Evolutionary conservation across 2,113 vertebrate genomes (phyloP), one percentile per base, ranked within the genome.

Genomic region (Lophius piscatorius): DNA sequence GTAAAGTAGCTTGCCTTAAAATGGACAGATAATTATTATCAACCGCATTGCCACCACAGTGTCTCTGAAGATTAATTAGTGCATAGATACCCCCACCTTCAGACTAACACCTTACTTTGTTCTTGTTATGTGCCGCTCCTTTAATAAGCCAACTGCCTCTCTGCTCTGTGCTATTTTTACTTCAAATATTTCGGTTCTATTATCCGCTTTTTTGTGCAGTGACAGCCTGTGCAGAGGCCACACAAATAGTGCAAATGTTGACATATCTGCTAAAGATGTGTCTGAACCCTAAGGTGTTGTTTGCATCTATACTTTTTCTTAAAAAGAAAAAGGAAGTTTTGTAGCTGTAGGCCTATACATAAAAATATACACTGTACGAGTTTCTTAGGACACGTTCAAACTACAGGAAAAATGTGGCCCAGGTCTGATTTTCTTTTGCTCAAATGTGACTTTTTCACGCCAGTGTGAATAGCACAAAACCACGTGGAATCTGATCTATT

Each of bases 21-120:
- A 66, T 51, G 13, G 46, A 61, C 9, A 10, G 50, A 74, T 56
- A 40, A 18, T 9, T 17, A 40, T 79, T 38, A 46, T 71, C 58
- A 66, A 29, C 29, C 56, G 18, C 35, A 52, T 13, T 57, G 44
- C 55, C 75, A 28, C 29, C 62, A 49, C 28, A 41, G 65, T 71
- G 59, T 78, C 76, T 81, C 63, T 55, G 39, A 14, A 63, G 80
- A 88, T 74, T 74, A 87, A 82, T 85, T 87, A 81, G 70, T 38
- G 51, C 35, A 46, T 2, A 65, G 51, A 67, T 48, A 67, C 49
- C 35, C 39, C 68, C 67, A 85, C 72, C 74, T 76, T 66, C 63
- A 81, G 44, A 72, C 70, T 23, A 64, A 48, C 58, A 73, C 65
- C 49, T 54, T 65, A 76, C 70, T 72, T 70, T 76, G 67, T 63